Conservation (phyloP, 2,797 vertebrate species). For the Spea hammondii region DNA sequence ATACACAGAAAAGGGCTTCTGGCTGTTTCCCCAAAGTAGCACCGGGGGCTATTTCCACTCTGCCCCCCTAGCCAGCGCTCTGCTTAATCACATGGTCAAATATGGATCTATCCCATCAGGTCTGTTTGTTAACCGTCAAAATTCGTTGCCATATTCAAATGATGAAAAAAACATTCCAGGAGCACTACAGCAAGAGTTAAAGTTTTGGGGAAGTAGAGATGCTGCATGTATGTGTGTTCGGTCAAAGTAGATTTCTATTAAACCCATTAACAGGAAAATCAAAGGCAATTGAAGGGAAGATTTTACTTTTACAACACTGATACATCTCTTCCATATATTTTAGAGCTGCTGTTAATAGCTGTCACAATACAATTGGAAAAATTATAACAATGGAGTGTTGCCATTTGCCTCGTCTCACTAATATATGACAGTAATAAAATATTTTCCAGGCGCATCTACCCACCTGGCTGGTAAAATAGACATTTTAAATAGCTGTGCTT, state of each 20-base stretch:
- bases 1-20: too few relatives aligned
- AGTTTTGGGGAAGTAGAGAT: too few relatives aligned
- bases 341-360: conserved; percentile 25
- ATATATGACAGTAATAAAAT: conserved; percentile 8
- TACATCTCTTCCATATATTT: conserved; percentile 8
- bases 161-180: too few relatives aligned
- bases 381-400: conserved; percentile 1
- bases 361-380: conserved; percentile 17
- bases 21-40: too few relatives aligned
- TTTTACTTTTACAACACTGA: neutral
- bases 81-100: too few relatives aligned
- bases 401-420: conserved; percentile 21
- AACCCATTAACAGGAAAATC: neutral
- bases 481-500: neutral
- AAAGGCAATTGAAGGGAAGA: neutral
- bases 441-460: neutral
- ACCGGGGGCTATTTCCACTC: too few relatives aligned
- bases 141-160: too few relatives aligned
- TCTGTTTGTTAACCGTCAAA: too few relatives aligned
- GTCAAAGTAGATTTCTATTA: neutral
- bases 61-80: too few relatives aligned
- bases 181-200: too few relatives aligned
- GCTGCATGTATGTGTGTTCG: too few relatives aligned
- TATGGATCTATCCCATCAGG: too few relatives aligned
- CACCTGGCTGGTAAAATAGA: neutral